These are phyloP conservation scores for Melanargia galathea DNA, from an alignment of 2,888 invertebrate genomes.

Conservation along the genomic window DNA sequence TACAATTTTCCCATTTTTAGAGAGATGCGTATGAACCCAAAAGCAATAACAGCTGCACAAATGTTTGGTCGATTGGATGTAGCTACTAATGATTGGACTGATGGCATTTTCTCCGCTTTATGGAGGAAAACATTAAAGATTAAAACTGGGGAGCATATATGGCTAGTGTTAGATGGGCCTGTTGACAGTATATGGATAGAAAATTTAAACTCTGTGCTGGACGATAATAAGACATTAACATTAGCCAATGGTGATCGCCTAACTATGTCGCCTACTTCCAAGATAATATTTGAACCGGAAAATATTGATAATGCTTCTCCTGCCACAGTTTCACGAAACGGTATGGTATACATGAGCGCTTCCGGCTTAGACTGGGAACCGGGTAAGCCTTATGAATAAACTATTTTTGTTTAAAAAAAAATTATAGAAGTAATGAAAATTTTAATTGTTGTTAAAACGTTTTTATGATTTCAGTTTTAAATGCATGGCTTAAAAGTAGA, in stretches of 20 bases:
- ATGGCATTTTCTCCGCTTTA: constrained; percentile 97
- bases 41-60: constrained; percentile 97
- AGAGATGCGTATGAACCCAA: constrained; percentile 99
- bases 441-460: too few species aligned
- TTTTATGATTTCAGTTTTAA: constrained; percentile 81
- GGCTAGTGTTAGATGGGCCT: constrained; percentile 97
- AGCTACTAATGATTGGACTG: constrained; percentile 99
- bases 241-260: constrained; percentile 97
- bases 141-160: constrained; percentile 93
- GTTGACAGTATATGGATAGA: constrained; percentile 99
- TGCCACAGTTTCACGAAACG: constrained; percentile 96
- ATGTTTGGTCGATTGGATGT: constrained; percentile 99
- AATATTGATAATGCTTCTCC: constrained; percentile 99
- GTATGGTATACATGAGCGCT: constrained; percentile 98
- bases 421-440: too few species aligned
- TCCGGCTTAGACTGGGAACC: constrained; percentile 97
- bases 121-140: constrained; percentile 97
- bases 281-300: constrained; percentile 98
- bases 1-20: constrained; percentile 61
- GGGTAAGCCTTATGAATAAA: constrained; percentile 58
- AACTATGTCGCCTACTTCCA: constrained; percentile 96
- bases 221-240: constrained; percentile 97
- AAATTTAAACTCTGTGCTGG: constrained; percentile 97
- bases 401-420: not conserved
- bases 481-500: constrained; percentile 90